Percentiles rank a stretch among this genome's conserved stretches.
Conservation (phyloP, 2,113 vertebrate species). For the Polyodon spathula region DNA sequence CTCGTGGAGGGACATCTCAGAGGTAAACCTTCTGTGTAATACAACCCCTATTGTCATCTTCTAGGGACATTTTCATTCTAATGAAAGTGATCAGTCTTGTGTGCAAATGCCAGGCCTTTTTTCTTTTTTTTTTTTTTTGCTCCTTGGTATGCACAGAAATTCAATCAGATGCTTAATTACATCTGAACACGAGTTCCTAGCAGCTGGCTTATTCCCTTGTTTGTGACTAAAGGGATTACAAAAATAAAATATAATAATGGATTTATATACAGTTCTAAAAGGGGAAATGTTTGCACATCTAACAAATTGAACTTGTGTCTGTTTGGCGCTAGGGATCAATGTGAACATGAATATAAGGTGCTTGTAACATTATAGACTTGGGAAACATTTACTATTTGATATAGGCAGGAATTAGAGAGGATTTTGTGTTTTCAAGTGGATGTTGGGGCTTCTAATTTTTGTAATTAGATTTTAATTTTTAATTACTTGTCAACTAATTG, state of each 20-base stretch:
- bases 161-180: conserved; percentile 96
- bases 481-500: no score
- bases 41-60: conserved; percentile 35
- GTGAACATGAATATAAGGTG: no score
- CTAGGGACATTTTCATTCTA: conserved; percentile 46
- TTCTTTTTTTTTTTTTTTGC: conserved; percentile 27
- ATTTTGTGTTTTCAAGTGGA: no score
- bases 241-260: conserved; percentile 84
- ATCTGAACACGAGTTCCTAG: conserved; percentile 80
- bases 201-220: conserved; percentile 93
- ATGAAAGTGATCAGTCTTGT: conserved; percentile 52
- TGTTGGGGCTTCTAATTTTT: no score
- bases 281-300: no score
- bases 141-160: conserved; percentile 78
- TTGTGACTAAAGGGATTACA: conserved; percentile 94
- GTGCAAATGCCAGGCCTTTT: conserved; percentile 54
- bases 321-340: no score
- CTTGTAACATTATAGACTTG: no score
- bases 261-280: conserved; percentile 66
- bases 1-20: conserved; percentile 37
- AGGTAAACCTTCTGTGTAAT: conserved; percentile 41
- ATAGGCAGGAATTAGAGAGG: no score
- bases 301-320: no score
- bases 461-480: no score
- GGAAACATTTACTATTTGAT: no score